Percentiles rank a stretch among this genome's conserved stretches.
Conservation (phyloP, 2,113 vertebrate genomes). For the Irena cyanogastra region DNA sequence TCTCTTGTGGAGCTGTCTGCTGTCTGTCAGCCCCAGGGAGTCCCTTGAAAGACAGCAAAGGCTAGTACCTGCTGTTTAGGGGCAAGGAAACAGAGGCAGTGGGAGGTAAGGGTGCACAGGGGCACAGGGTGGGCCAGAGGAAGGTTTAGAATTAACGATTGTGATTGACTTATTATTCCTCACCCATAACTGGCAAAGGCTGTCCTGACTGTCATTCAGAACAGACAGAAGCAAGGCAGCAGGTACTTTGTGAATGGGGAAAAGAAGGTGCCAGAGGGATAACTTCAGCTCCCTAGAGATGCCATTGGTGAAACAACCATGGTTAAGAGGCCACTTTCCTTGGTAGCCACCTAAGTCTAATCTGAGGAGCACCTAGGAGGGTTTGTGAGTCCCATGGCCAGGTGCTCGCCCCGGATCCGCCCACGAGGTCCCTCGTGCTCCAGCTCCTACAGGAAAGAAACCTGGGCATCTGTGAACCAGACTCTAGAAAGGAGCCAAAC, state of each 20-base stretch:
- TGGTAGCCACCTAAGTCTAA: neutral
- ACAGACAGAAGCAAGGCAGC: neutral
- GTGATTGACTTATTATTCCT: neutral
- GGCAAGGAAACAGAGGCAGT: neutral
- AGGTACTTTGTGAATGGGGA: neutral
- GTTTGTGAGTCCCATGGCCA: neutral
- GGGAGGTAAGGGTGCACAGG: neutral
- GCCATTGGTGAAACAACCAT: neutral
- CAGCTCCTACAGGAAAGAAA: neutral
- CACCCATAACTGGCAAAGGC: neutral
- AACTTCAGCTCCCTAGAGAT: neutral
- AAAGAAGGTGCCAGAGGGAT: neutral
- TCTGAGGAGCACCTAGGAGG: neutral
- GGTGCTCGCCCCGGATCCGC: accelerated
- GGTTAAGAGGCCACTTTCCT: neutral
- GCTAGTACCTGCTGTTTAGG: neutral
- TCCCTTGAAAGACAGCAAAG: neutral
- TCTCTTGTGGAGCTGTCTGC: neutral
- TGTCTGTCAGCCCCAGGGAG: neutral
- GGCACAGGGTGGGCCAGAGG: neutral
- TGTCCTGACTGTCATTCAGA: neutral
- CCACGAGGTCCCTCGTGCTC: accelerated
- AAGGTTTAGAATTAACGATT: neutral
- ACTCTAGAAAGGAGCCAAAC: neutral
- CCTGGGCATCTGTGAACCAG: accelerated